Evolutionary conservation across 2,797 vertebrate genomes (phyloP), one percentile per base, ranked within the genome.

Genomic region (Erpetoichthys calabaricus): DNA sequence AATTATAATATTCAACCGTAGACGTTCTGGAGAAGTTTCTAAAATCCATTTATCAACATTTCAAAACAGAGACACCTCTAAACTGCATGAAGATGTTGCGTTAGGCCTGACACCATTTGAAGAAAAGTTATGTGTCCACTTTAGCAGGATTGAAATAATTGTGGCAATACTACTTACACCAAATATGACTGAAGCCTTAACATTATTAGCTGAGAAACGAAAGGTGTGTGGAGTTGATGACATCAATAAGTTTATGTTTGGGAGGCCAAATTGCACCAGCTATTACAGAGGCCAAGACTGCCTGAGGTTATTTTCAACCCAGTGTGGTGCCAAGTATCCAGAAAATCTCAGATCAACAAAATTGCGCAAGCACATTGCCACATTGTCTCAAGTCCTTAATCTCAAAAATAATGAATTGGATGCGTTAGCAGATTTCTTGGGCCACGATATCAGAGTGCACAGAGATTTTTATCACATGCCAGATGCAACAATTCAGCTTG

Each of bases 331-430:
- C 7, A 53, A 63, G 25, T 60, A 69, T 45, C 73, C 75, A 2
- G 65, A 70, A 44, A 57, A 57, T 51, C 59, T 70, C 47, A 44
- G 6, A 44, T 60, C 58, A 0, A 4, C 41, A 42, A 53, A 58
- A 25, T 59, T 73, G n/a, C 58, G 59, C 50, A 71, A 74, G 47
- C 69, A 76, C 59, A 59, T 62, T 0, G 65, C 75, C n/a, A 74
- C 68, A 62, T 6, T 77, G 1, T 77, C 74, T 44, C 73, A 76
- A 62, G 69, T 78, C 52, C 72, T 78, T 4, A 65, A 67, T 60
- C 63, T 80, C 47, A 70, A 74, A 57, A 67, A 72, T 0, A 64
- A 75, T 0, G 72, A 78, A 56, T 68, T 77, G 0, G 3, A 47
- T 6, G 67, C 71, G 3, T 66, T 76, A 1, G 63, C 67, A 1